A percentile compares a stretch with the other conserved stretches of the same genome.
These are phyloP conservation scores for Esox masquinongy DNA, from an alignment of 2,797 vertebrate genomes.

Conservation along the genomic window DNA sequence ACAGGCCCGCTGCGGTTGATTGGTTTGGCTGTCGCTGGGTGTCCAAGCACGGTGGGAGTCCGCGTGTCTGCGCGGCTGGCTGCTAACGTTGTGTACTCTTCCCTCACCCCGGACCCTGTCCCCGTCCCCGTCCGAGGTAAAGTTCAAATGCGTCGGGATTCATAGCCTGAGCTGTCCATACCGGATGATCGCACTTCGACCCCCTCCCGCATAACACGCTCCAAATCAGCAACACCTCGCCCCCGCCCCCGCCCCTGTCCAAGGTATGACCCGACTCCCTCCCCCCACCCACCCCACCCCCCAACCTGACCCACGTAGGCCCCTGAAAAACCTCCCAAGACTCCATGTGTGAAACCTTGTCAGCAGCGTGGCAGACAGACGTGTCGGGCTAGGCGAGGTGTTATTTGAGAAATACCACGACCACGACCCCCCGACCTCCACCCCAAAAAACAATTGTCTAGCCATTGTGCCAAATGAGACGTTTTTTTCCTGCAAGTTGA, in stretches of 20 bases:
- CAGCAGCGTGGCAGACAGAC: neutral
- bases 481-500: neutral
- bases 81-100: neutral
- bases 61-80: neutral
- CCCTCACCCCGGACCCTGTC: neutral
- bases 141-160: neutral
- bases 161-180: neutral
- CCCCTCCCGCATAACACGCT: neutral
- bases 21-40: conserved; percentile 11
- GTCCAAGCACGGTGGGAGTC: neutral
- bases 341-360: neutral
- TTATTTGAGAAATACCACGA: conserved; percentile 26
- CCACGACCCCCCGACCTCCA: conserved; percentile 15
- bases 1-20: conserved; percentile 14
- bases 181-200: neutral
- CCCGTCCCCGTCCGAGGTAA: neutral
- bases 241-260: neutral
- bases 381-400: conserved; percentile 21
- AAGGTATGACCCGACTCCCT: neutral
- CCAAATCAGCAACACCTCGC: neutral
- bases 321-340: conserved; percentile 2
- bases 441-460: neutral
- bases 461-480: neutral
- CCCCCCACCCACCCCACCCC: neutral
- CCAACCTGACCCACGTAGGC: too few relatives aligned